Evolutionary conservation across 2,113 vertebrate genomes (phyloP).

Genomic region (Paralichthys olivaceus): DNA sequence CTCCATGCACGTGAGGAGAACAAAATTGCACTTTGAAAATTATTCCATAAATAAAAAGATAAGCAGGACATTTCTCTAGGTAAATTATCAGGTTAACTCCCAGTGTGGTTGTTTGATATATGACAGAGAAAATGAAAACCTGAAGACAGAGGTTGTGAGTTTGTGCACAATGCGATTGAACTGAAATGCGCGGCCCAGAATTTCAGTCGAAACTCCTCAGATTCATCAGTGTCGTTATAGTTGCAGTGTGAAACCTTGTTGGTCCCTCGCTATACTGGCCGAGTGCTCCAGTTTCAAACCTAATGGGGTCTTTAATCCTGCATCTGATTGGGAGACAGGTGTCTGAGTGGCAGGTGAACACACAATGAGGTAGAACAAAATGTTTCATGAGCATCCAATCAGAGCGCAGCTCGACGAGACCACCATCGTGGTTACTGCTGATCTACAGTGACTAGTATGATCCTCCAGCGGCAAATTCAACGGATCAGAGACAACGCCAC

Average conservation of each 20-base stretch:
- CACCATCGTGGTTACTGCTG: not conserved
- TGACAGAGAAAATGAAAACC: constrained; percentile 23
- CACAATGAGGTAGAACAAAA: constrained; percentile 78
- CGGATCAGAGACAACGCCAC: constrained; percentile 13
- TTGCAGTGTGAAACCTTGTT: constrained; percentile 22
- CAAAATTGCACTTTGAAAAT: constrained; percentile 74
- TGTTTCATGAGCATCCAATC: constrained; percentile 62
- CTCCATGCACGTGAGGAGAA: constrained; percentile 52
- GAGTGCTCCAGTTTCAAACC: constrained; percentile 8
- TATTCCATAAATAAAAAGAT: constrained; percentile 14
- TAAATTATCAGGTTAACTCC: constrained; percentile 24
- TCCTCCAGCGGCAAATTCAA: constrained; percentile 58
- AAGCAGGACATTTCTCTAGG: constrained; percentile 38
- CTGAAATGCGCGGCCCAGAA: constrained; percentile 37
- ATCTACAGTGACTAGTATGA: constrained; percentile 25
- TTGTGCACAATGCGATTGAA: constrained; percentile 39
- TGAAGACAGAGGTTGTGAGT: constrained; percentile 15
- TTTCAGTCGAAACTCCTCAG: constrained; percentile 21
- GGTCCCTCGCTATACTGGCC: constrained; percentile 21
- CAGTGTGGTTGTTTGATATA: constrained; percentile 33
- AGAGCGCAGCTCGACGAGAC: constrained; percentile 33
- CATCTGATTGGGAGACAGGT: constrained; percentile 42
- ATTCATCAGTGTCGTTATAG: constrained; percentile 11
- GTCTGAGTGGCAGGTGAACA: constrained; percentile 65
- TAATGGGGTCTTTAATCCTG: constrained; percentile 13